Base-by-base conservation (phyloP, 2,888 invertebrate species). In the Plebejus melissa region DNA sequence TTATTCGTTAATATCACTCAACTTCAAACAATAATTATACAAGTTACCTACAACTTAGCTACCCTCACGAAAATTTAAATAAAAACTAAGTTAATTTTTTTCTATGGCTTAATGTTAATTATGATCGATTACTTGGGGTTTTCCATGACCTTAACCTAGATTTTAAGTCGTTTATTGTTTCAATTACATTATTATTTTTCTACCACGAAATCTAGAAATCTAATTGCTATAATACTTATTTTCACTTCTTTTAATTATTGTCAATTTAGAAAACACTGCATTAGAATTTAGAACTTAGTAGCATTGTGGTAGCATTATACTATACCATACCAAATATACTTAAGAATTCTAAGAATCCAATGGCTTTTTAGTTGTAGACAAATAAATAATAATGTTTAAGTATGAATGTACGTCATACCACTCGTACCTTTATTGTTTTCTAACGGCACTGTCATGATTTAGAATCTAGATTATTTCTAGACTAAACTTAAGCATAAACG, bases 61-160 rank as follows among this genome's bases (percentile, higher is more conserved):
- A 36, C 65, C 65, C 11, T 13, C 36, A 65, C 32, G 36, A 65
- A 32, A 65, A 65, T 32, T 36, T 32, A 65, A 70, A 70, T 70
- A 2, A 70, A 41, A 70, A 70, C 70, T 70, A 0, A 6, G 41
- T 60, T 11, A 11, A 11, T 60, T 60, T 60, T 60, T 60, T 65
- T 65, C 22, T 70, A 22, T 70, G 38, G 41, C 9, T 22, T 41
- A 22, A 70, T 41, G 69, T 38, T 69, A 41, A 70, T 70, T 70
- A 22, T 72, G 28, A 46, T 50, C 54, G 50, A 11, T 54, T 54
- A 54, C 16, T 54, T 54, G 72, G 72, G 71, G 72, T 54, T 72
- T 72, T 72, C 72, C 72, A 54, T 72, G 50, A 72, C 72, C 54
- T 72, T 72, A 72, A 72, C 72, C 72, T 72, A 54, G 54, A 50